These are phyloP conservation scores for Plemyria rubiginata DNA, from an alignment of 2,888 invertebrate genomes.

Conservation along the genomic window DNA sequence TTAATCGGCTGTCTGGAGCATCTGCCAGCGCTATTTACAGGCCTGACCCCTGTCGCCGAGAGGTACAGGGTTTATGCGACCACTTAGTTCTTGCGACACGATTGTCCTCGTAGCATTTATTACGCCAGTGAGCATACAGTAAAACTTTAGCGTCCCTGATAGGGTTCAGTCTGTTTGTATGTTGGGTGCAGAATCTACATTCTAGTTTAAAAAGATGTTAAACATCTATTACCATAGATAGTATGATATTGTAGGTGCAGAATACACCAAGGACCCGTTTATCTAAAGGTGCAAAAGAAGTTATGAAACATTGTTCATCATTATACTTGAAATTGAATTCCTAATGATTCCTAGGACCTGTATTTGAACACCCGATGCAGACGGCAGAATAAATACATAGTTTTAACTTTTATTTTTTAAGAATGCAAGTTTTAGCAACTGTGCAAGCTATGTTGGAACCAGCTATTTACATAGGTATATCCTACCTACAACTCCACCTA, in stretches of 20 bases:
- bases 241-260: not conserved
- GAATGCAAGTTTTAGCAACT: not conserved
- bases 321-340: conserved; percentile 36
- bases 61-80: conserved; percentile 50
- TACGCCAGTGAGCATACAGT: conserved; percentile 22
- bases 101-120: conserved; percentile 52
- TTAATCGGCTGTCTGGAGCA: conserved; percentile 83
- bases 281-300: conserved; percentile 39
- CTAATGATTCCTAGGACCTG: conserved; percentile 36
- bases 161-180: too few species aligned
- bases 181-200: too few species aligned
- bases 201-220: not conserved
- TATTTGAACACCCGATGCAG: conserved; percentile 25
- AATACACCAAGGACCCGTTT: conserved; percentile 8
- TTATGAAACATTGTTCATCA: conserved; percentile 37
- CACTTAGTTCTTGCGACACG: conserved; percentile 60
- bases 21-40: conserved; percentile 75
- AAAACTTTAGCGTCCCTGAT: not conserved
- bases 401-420: conserved; percentile 12
- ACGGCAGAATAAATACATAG: conserved; percentile 28
- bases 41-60: conserved; percentile 70
- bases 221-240: not conserved
- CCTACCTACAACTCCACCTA: not conserved
- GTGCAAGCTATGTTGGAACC: conserved; percentile 2
- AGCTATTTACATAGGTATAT: not conserved